Conservation (phyloP, 1,140 invertebrate genomes). For the Cydia amplana region DNA sequence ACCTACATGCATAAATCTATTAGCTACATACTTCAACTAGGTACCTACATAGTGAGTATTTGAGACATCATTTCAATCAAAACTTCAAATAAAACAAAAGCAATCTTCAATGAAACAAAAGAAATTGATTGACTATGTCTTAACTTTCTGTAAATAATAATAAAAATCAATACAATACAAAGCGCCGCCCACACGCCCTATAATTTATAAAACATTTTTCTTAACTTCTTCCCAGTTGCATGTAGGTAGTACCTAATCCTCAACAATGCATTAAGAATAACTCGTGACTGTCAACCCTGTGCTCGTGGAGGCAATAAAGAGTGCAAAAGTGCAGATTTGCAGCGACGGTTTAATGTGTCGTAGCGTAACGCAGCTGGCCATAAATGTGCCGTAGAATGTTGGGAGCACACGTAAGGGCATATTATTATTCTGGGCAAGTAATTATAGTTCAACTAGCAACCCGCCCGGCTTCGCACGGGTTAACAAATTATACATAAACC, state of each 20-base stretch:
- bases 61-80: no score
- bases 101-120: neutral
- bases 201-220: neutral
- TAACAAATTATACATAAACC: no score
- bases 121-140: neutral
- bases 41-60: no score
- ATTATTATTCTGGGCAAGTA: neutral
- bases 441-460: neutral
- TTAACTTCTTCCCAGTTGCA: neutral
- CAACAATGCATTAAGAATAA: neutral
- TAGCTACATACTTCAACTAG: no score
- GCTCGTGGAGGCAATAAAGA: conserved; percentile 45
- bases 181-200: neutral
- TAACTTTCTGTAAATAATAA: neutral
- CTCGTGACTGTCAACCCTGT: conserved; percentile 36
- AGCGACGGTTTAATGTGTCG: conserved; percentile 46
- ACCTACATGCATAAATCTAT: no score
- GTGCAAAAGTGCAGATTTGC: conserved; percentile 56
- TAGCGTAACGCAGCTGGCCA: conserved; percentile 50
- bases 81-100: no score
- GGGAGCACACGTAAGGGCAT: neutral
- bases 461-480: no score
- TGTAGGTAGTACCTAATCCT: neutral
- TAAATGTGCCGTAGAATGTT: conserved; percentile 12
- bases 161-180: neutral